Percentiles rank a stretch among this genome's conserved stretches.
Evolutionary conservation across 2,888 invertebrate genomes (phyloP).

Genomic region (Helobdella robusta): DNA sequence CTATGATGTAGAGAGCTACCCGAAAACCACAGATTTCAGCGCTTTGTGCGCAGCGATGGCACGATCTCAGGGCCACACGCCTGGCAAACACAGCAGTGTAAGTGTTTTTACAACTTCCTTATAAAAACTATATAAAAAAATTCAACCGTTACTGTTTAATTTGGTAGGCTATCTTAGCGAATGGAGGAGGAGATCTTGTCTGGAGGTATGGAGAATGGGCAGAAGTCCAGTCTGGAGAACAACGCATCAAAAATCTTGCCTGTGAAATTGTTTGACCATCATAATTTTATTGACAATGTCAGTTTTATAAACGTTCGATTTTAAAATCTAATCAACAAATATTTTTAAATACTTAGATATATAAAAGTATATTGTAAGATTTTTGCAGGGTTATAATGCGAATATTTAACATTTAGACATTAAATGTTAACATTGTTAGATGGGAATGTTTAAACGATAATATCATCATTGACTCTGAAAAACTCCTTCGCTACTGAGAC

Average conservation of each 20-base stretch:
- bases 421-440: too few species aligned
- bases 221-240: conserved; percentile 18
- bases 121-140: background rate
- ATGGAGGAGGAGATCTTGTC: conserved; percentile 22
- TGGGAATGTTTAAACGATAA: too few species aligned
- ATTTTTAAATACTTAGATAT: too few species aligned
- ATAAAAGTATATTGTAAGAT: too few species aligned
- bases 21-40: conserved; percentile 26
- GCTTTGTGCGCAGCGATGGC: conserved; percentile 23
- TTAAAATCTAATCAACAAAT: too few species aligned
- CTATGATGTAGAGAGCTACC: conserved; percentile 23
- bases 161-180: background rate
- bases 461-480: too few species aligned
- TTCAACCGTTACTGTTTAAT: background rate
- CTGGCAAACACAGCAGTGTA: conserved; percentile 24
- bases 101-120: background rate
- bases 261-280: conserved; percentile 25
- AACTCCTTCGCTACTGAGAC: too few species aligned
- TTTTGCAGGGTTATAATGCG: too few species aligned
- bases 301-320: too few species aligned
- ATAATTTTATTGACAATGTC: too few species aligned
- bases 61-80: conserved; percentile 4
- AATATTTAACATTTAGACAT: too few species aligned
- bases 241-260: conserved; percentile 25
- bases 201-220: conserved; percentile 28